These are phyloP conservation scores for Meliscaeva auricollis DNA, from an alignment of 2,888 invertebrate species.

Conservation along the genomic window DNA sequence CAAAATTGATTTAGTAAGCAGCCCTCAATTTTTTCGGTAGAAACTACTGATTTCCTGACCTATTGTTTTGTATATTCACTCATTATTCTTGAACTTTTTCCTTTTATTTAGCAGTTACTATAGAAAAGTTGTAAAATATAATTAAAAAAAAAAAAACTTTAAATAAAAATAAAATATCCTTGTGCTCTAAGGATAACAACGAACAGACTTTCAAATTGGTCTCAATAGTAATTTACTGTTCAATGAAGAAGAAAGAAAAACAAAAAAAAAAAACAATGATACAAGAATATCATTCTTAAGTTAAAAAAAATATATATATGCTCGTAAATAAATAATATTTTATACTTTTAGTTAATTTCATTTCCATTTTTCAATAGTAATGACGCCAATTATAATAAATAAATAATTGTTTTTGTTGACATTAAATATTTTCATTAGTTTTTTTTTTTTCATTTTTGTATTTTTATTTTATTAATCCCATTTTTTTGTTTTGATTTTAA, in stretches of 20 bases:
- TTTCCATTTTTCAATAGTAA: constrained; percentile 66
- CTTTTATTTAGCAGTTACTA: no score
- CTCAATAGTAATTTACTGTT: constrained; percentile 79
- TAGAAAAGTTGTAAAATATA: not conserved
- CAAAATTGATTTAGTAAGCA: no score
- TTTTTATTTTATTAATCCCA: constrained; percentile 26
- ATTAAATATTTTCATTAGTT: constrained; percentile 71
- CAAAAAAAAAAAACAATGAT: not conserved
- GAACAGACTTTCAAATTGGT: constrained; percentile 82
- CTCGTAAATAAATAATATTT: constrained; percentile 27
- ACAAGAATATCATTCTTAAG: constrained; percentile 32
- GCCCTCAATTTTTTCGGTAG: no score
- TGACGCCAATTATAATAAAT: constrained; percentile 14
- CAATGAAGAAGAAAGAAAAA: constrained; percentile 18
- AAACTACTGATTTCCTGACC: no score
- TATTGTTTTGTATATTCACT: no score
- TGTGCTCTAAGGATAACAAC: constrained; percentile 65
- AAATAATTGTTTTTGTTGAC: constrained; percentile 49
- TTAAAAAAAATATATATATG: constrained; percentile 42
- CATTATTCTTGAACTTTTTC: no score
- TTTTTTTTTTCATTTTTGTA: constrained; percentile 26
- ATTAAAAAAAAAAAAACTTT: not conserved
- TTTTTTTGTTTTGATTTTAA: not conserved
- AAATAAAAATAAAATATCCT: not conserved
- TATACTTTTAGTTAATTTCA: constrained; percentile 38